phyloP scores from a whole-genome alignment of 2,797 vertebrate genomes.

The Myotis daubentonii region DNA sequence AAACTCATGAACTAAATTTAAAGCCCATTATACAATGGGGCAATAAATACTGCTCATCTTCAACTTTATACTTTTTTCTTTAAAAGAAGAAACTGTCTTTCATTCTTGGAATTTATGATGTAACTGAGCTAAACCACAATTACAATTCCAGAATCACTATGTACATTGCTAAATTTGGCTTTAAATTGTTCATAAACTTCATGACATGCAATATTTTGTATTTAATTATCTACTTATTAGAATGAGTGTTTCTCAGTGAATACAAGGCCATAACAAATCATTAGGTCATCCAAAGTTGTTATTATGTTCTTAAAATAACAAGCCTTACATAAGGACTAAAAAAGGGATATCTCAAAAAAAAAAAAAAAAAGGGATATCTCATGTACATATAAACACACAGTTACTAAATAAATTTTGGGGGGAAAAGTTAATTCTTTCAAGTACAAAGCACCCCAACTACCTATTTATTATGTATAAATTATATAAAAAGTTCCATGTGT shows the following conservation, averaged over 20 bases:
- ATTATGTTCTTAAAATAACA: constrained; percentile 35
- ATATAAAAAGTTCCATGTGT: background rate
- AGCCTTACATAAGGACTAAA: background rate
- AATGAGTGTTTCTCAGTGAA: constrained; percentile 32
- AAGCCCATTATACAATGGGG: background rate
- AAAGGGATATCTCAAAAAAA: background rate
- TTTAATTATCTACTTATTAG: constrained; percentile 32
- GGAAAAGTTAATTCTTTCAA: constrained; percentile 26
- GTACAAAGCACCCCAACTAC: background rate
- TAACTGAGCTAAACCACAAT: constrained; percentile 20
- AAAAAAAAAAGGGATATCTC: background rate
- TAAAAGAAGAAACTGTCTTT: background rate
- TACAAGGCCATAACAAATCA: background rate
- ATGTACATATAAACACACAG: constrained; percentile 12
- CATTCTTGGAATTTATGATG: background rate
- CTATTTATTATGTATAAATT: background rate
- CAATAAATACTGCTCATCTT: background rate
- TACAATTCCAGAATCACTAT: constrained; percentile 11
- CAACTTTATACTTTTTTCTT: background rate
- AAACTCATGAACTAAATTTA: background rate
- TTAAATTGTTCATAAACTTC: constrained; percentile 35
- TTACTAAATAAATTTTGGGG: background rate
- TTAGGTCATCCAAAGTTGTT: background rate
- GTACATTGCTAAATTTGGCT: background rate
- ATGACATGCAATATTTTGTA: background rate